These are phyloP conservation scores for Apistogramma diplotaenia DNA, from an alignment of 2,113 vertebrate species.

Conservation along the genomic window DNA sequence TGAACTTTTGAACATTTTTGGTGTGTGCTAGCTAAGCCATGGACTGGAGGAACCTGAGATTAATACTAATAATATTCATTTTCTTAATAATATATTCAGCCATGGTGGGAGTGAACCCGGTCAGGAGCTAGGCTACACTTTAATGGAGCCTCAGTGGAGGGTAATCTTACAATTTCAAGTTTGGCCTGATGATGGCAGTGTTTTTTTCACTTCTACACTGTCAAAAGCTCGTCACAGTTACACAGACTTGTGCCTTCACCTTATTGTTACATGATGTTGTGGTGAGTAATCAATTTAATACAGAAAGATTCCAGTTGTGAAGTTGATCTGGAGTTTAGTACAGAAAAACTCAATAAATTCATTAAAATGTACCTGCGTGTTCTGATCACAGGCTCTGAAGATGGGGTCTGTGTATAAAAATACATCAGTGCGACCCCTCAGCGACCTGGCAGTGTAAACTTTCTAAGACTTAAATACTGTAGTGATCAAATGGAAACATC, in stretches of 20 bases:
- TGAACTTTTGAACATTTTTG: too few relatives aligned
- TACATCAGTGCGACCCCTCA: too few relatives aligned
- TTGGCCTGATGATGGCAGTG: background rate
- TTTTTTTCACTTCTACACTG: background rate
- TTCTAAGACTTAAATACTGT: too few relatives aligned
- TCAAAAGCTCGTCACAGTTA: accelerated
- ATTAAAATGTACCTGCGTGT: background rate
- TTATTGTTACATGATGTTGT: accelerated
- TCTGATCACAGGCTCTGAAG: background rate
- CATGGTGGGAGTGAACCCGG: too few relatives aligned
- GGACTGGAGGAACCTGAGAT: background rate
- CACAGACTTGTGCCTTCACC: accelerated
- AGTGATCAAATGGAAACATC: too few relatives aligned
- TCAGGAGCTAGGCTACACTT: background rate
- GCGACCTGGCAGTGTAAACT: too few relatives aligned
- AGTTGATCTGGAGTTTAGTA: too few relatives aligned
- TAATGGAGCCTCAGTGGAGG: background rate
- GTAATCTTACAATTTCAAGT: background rate
- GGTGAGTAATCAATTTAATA: too few relatives aligned
- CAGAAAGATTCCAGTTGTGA: too few relatives aligned
- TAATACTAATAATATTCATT: background rate
- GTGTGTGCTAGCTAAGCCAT: accelerated
- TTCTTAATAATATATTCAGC: background rate
- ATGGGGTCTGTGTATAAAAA: background rate
- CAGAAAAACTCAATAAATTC: too few relatives aligned